These are phyloP conservation scores for Micoletzkya japonica DNA, from an alignment of 2,888 invertebrate genomes.

Conservation along the genomic window DNA sequence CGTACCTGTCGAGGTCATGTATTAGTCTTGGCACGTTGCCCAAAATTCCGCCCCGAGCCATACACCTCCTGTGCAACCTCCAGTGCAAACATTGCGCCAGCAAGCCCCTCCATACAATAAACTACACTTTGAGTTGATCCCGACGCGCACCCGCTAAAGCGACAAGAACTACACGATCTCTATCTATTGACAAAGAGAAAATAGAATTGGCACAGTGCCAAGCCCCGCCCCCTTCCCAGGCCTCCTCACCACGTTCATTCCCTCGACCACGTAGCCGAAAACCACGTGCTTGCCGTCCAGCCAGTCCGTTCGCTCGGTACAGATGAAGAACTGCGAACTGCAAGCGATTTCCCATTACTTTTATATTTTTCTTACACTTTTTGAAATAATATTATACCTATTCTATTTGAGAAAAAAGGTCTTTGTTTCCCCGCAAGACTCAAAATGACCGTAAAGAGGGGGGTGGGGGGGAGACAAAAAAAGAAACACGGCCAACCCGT, in stretches of 20 bases:
- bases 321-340: conserved; percentile 89
- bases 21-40: too few relatives aligned
- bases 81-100: too few relatives aligned
- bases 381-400: not conserved
- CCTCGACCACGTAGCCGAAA: conserved; percentile 85
- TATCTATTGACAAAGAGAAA: too few relatives aligned
- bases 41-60: too few relatives aligned
- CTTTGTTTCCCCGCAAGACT: not conserved
- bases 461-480: not conserved
- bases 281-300: conserved; percentile 95
- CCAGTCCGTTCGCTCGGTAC: conserved; percentile 74
- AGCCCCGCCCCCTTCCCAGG: too few relatives aligned
- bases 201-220: too few relatives aligned
- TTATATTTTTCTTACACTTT: not conserved
- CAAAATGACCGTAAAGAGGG: not conserved
- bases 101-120: too few relatives aligned
- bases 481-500: conserved; percentile 72
- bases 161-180: not conserved
- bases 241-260: conserved; percentile 60
- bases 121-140: too few relatives aligned
- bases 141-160: too few relatives aligned
- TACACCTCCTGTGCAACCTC: too few relatives aligned
- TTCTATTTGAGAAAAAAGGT: not conserved
- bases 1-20: conserved; percentile 32
- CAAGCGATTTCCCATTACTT: not conserved